Conservation (phyloP, 2,888 invertebrate species). For the Willowsia nigromaculata region DNA sequence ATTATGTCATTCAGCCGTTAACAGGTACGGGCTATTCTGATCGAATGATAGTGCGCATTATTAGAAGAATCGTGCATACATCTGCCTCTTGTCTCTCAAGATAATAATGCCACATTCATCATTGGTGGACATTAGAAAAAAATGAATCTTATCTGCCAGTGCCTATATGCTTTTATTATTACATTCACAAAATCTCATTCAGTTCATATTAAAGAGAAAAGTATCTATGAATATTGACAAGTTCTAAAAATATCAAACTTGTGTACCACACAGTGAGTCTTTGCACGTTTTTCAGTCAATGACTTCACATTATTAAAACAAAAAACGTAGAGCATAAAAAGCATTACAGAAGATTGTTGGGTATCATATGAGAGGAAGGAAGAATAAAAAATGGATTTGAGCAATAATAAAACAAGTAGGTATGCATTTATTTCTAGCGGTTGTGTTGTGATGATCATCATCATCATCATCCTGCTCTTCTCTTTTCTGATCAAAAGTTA, state of each 20-base stretch:
- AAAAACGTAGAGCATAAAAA: background rate
- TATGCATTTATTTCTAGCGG: background rate
- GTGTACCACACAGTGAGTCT: background rate
- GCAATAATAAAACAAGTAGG: background rate
- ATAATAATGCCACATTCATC: conserved; percentile 57
- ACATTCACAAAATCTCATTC: background rate
- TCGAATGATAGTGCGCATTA: conserved; percentile 30
- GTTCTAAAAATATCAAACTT: background rate
- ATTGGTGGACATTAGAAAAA: conserved; percentile 15
- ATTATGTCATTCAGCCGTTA: conserved; percentile 30
- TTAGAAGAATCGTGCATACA: conserved; percentile 34
- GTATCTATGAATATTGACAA: background rate
- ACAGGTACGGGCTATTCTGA: conserved; percentile 11
- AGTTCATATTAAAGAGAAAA: background rate
- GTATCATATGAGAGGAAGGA: background rate
- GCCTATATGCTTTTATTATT: background rate
- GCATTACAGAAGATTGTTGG: background rate
- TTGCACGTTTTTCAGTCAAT: background rate
- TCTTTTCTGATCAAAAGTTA: conserved; percentile 54
- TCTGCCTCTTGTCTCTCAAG: conserved; percentile 42
- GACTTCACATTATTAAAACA: background rate
- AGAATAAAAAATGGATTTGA: background rate
- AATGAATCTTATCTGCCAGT: conserved; percentile 39
- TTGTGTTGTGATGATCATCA: background rate
- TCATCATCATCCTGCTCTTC: conserved; percentile 9